Conservation (phyloP, 2,113 vertebrate genomes). For the Eublepharis macularius region DNA sequence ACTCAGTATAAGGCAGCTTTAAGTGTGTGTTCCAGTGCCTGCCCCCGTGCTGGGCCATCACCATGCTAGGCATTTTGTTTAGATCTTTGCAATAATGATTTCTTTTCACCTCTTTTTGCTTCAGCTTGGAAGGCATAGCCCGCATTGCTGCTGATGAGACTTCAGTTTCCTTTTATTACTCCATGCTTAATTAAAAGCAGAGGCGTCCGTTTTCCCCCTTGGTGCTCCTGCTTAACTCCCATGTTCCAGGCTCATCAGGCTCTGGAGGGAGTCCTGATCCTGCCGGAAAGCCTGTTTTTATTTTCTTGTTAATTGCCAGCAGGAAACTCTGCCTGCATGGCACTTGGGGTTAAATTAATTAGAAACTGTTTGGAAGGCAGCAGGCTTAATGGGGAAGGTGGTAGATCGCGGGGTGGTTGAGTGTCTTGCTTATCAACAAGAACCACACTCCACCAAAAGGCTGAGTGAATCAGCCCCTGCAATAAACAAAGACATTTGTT, state of each 20-base stretch:
- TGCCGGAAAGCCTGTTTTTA: conserved; percentile 50
- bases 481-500: conserved; percentile 27
- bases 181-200: conserved; percentile 48
- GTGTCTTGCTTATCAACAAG: background rate
- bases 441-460: conserved; percentile 23
- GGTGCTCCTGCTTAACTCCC: background rate
- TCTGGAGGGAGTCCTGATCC: conserved; percentile 5
- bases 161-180: background rate
- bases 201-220: conserved; percentile 23
- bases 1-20: too few relatives aligned
- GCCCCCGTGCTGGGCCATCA: background rate
- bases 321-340: conserved; percentile 47
- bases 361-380: conserved; percentile 57
- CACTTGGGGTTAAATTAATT: conserved; percentile 55
- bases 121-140: rapidly evolving
- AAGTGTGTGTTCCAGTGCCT: too few relatives aligned
- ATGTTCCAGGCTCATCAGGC: conserved; percentile 38
- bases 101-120: rapidly evolving
- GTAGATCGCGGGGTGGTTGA: background rate
- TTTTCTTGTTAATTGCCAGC: conserved; percentile 48
- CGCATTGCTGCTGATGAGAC: background rate
- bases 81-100: too few relatives aligned
- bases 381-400: conserved; percentile 22
- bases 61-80: background rate
- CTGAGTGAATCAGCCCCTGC: background rate